Conservation (phyloP, 1,140 invertebrate species). For the Lucilia cuprina region DNA sequence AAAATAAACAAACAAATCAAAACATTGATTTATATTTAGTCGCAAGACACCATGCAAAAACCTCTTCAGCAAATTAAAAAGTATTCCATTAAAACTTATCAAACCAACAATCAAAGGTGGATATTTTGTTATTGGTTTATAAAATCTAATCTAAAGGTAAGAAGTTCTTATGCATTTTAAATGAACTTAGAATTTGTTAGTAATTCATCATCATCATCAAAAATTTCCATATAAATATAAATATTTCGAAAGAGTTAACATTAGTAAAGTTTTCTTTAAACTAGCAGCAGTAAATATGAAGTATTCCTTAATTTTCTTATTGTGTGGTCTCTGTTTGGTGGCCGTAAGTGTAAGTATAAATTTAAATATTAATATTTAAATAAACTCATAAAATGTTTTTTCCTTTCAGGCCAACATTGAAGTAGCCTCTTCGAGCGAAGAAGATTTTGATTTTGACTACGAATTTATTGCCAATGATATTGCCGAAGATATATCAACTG, state of each 20-base stretch:
- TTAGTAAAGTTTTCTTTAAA: not conserved
- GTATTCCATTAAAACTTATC: not conserved
- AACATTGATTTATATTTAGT: not conserved
- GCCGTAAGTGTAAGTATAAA: conserved; percentile 29
- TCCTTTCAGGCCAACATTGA: not conserved
- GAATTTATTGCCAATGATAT: not conserved
- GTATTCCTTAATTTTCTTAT: not conserved
- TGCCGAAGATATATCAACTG: not conserved
- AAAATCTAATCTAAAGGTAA: not conserved
- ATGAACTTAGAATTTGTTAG: not conserved
- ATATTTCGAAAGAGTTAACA: not conserved
- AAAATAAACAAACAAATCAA: not conserved
- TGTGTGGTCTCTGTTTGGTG: not conserved
- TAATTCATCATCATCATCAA: not conserved
- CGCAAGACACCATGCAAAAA: not conserved
- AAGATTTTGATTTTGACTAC: not conserved
- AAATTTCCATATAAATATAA: not conserved
- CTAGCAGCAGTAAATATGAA: not conserved
- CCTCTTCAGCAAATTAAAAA: not conserved
- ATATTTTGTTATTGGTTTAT: not conserved
- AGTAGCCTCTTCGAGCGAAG: not conserved
- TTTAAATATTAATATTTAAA: not conserved
- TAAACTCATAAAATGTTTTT: not conserved
- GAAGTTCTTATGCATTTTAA: not conserved
- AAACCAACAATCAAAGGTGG: not conserved